Conservation (phyloP, 2,113 vertebrate species). For the Dissostichus mawsoni region DNA sequence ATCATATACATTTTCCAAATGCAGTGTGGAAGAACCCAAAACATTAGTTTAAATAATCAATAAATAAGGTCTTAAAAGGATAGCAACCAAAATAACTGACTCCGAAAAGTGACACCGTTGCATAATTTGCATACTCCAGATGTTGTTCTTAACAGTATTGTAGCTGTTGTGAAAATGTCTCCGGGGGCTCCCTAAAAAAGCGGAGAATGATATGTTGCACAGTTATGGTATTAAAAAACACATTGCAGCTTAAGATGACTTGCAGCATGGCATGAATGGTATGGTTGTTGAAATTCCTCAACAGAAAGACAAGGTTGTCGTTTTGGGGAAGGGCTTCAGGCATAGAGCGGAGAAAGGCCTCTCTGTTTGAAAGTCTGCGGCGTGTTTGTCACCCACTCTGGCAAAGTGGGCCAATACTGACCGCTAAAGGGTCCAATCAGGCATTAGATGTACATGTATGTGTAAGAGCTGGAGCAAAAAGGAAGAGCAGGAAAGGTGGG, state of each 20-base stretch:
- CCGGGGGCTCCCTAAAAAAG: conserved; percentile 20
- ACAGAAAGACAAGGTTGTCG: conserved; percentile 44
- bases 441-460: conserved; percentile 35
- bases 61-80: background rate
- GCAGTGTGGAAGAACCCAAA: background rate
- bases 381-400: conserved; percentile 61
- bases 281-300: conserved; percentile 41
- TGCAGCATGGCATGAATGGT: conserved; percentile 54
- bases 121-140: conserved; percentile 29
- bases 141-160: conserved; percentile 24
- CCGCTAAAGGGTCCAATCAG: conserved; percentile 74
- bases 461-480: conserved; percentile 39
- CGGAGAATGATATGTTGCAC: conserved; percentile 41
- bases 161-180: conserved; percentile 25
- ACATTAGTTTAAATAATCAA: background rate
- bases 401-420: conserved; percentile 60
- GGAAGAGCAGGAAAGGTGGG: conserved; percentile 50
- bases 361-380: conserved; percentile 73
- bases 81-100: background rate
- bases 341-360: conserved; percentile 70
- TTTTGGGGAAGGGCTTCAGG: conserved; percentile 71
- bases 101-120: conserved; percentile 23
- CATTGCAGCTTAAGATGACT: conserved; percentile 60
- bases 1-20: background rate
- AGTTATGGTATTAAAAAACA: conserved; percentile 44